Percentiles rank a stretch among this genome's conserved stretches.
Conservation (phyloP, 2,888 invertebrate species). For the Brachycybe producta region DNA sequence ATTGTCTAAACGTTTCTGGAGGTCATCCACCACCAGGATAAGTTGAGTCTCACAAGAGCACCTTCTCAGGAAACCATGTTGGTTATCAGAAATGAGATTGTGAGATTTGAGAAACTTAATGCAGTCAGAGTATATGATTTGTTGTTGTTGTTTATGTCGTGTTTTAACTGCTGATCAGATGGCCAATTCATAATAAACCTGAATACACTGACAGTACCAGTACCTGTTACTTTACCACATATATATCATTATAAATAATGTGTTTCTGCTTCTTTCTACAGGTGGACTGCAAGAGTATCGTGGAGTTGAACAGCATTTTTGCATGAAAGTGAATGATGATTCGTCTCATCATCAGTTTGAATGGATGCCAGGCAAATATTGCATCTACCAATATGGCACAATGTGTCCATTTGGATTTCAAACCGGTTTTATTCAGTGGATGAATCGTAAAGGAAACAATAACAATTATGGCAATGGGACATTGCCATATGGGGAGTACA, state of each 20-base stretch:
- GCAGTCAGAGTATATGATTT: too few relatives aligned
- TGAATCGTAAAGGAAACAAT: constrained; percentile 20
- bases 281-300: constrained; percentile 21
- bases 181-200: too few relatives aligned
- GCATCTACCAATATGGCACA: constrained; percentile 24
- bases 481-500: constrained; percentile 23
- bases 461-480: constrained; percentile 19
- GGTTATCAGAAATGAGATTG: too few relatives aligned
- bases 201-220: too few relatives aligned
- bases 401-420: constrained; percentile 24
- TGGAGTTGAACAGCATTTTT: constrained; percentile 26
- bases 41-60: too few relatives aligned
- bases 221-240: too few relatives aligned
- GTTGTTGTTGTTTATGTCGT: too few relatives aligned
- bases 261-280: constrained; percentile 7
- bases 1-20: too few relatives aligned
- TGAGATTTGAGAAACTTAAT: too few relatives aligned
- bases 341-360: constrained; percentile 2
- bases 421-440: constrained; percentile 25
- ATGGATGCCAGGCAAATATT: constrained; percentile 26
- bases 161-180: too few relatives aligned
- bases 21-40: too few relatives aligned
- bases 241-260: background rate
- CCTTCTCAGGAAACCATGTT: too few relatives aligned
- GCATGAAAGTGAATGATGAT: constrained; percentile 21